Evolutionary conservation across 2,797 vertebrate genomes (phyloP).

Genomic region (Antrozous pallidus): DNA sequence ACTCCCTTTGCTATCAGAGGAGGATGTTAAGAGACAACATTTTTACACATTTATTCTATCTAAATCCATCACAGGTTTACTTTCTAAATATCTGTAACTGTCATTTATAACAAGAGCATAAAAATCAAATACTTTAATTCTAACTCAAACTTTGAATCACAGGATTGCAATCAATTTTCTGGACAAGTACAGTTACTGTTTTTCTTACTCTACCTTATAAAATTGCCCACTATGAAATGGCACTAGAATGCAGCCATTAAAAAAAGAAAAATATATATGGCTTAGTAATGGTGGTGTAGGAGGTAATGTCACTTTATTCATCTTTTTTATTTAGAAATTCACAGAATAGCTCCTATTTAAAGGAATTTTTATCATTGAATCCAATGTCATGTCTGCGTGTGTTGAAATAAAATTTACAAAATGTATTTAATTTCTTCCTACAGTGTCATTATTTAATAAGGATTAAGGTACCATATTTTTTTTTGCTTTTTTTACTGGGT

Average conservation of each 20-base stretch:
- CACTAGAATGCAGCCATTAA: conserved; percentile 46
- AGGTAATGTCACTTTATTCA: conserved; percentile 54
- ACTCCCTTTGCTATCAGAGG: conserved; percentile 87
- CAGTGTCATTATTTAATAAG: conserved; percentile 64
- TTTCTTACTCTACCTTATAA: conserved; percentile 53
- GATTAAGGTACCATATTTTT: conserved; percentile 50
- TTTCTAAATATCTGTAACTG: conserved; percentile 80
- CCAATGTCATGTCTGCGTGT: conserved; percentile 49
- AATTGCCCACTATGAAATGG: conserved; percentile 46
- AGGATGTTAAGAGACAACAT: conserved; percentile 88
- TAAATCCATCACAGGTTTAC: conserved; percentile 79
- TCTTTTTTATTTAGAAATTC: conserved; percentile 59
- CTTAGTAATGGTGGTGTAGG: not conserved
- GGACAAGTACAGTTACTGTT: conserved; percentile 58
- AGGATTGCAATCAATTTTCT: conserved; percentile 68
- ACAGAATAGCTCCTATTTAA: conserved; percentile 23
- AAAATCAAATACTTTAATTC: conserved; percentile 70
- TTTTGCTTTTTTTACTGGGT: conserved; percentile 74
- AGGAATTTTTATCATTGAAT: conserved; percentile 45
- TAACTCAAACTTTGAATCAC: conserved; percentile 66
- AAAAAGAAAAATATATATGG: conserved; percentile 1
- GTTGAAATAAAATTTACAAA: conserved; percentile 66
- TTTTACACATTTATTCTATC: conserved; percentile 85
- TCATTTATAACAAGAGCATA: conserved; percentile 74
- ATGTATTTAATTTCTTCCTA: conserved; percentile 63